phyloP scores from a whole-genome alignment of 2,797 vertebrate genomes.

The Cetoscarus ocellatus region DNA sequence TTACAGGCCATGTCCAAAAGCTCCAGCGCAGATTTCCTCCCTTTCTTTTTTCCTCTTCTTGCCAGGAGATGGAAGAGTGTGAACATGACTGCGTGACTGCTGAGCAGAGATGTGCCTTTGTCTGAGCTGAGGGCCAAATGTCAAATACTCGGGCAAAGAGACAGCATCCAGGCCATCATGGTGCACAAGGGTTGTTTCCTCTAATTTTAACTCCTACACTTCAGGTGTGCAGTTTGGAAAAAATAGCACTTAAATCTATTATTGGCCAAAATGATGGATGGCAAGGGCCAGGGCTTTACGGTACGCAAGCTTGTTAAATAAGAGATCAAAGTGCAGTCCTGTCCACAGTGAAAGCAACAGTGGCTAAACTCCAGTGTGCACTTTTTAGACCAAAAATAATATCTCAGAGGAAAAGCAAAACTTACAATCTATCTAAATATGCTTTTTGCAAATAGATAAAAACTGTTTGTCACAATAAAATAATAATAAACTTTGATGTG shows the following conservation, averaged over 20 bases:
- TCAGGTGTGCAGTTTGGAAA: not conserved
- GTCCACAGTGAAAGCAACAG: not conserved
- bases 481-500: no score
- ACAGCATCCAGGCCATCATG: not conserved
- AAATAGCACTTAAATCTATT: constrained; percentile 21
- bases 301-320: constrained; percentile 33
- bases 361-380: no score
- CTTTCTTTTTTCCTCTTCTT: constrained; percentile 32
- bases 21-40: constrained; percentile 62
- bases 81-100: constrained; percentile 47
- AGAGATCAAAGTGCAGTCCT: not conserved
- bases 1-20: constrained; percentile 73
- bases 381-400: no score
- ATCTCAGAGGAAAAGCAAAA: no score
- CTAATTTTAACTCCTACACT: not conserved
- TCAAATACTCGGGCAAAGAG: constrained; percentile 26
- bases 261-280: not conserved
- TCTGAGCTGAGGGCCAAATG: constrained; percentile 32
- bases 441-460: no score
- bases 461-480: no score
- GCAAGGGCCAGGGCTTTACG: constrained; percentile 1
- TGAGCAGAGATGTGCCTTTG: constrained; percentile 39
- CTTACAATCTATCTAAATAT: no score
- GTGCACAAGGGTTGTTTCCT: constrained; percentile 9
- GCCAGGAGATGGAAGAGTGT: constrained; percentile 34